These are phyloP conservation scores for Cyclophora albipunctata DNA, from an alignment of 2,888 invertebrate species.

Conservation along the genomic window DNA sequence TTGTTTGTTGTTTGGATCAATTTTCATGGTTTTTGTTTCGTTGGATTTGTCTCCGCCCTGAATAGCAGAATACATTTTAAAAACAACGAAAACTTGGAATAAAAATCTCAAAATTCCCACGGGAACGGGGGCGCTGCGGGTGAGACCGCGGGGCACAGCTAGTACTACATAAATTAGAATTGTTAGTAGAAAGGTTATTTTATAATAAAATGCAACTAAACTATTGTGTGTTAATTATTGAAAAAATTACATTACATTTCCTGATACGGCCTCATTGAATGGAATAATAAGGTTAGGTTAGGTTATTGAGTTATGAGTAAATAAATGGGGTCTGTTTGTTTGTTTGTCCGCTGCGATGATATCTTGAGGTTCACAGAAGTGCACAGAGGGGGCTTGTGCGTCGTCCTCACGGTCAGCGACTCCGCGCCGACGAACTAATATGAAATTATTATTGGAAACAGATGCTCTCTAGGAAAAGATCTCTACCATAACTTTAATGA, in stretches of 20 bases:
- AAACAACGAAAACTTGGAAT: too few relatives aligned
- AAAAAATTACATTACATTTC: constrained; percentile 21
- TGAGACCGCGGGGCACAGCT: too few relatives aligned
- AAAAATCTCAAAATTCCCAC: too few relatives aligned
- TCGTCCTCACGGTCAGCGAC: constrained; percentile 45
- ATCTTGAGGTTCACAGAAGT: constrained; percentile 63
- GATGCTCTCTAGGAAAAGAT: constrained; percentile 34
- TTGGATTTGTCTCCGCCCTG: too few relatives aligned
- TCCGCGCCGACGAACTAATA: constrained; percentile 40
- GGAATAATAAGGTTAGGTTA: constrained; percentile 21
- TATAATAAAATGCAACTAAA: constrained; percentile 26
- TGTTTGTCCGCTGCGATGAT: constrained; percentile 38
- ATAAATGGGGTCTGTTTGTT: constrained; percentile 35
- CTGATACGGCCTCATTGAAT: constrained; percentile 21
- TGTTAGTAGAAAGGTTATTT: constrained; percentile 18
- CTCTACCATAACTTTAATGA: background rate
- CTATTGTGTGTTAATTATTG: constrained; percentile 42
- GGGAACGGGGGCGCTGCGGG: too few relatives aligned
- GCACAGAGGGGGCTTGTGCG: constrained; percentile 60
- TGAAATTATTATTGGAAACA: constrained; percentile 68
- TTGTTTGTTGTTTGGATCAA: too few relatives aligned
- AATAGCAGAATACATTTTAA: too few relatives aligned
- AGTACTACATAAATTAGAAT: background rate
- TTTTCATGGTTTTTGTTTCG: too few relatives aligned
- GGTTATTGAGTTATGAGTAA: constrained; percentile 48